Conservation (phyloP, 2,113 vertebrate genomes). For the Leptobrachium ailaonicum region DNA sequence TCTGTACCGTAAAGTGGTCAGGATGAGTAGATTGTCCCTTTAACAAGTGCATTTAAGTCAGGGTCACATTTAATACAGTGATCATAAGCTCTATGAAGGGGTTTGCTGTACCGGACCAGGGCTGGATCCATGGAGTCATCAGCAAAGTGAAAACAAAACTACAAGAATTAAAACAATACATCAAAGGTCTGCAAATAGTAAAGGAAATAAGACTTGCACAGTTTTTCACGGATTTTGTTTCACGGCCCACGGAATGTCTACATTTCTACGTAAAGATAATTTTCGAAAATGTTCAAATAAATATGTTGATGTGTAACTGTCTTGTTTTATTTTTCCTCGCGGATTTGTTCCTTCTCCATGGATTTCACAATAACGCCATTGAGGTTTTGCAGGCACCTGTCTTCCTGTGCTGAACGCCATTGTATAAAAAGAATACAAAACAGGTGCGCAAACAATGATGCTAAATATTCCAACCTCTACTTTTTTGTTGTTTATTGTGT, state of each 20-base stretch:
- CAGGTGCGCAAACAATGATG: slow-evolving; percentile 38
- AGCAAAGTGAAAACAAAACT: too few relatives aligned
- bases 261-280: background rate
- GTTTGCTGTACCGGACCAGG: too few relatives aligned
- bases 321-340: background rate
- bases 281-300: background rate
- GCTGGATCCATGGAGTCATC: too few relatives aligned
- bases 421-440: slow-evolving; percentile 23
- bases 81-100: too few relatives aligned
- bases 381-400: slow-evolving; percentile 30
- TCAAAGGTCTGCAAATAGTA: too few relatives aligned
- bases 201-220: background rate
- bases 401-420: slow-evolving; percentile 12
- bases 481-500: slow-evolving; percentile 15
- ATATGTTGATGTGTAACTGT: background rate
- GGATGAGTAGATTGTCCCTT: too few relatives aligned
- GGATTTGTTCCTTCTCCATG: slow-evolving; percentile 6
- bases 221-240: too few relatives aligned
- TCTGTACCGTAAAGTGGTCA: too few relatives aligned
- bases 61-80: too few relatives aligned
- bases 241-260: too few relatives aligned
- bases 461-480: slow-evolving; percentile 8
- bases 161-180: too few relatives aligned
- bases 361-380: slow-evolving; percentile 37
- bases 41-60: too few relatives aligned